phyloP scores from a whole-genome alignment of 1,140 invertebrate species.

The Ericerus pela region DNA sequence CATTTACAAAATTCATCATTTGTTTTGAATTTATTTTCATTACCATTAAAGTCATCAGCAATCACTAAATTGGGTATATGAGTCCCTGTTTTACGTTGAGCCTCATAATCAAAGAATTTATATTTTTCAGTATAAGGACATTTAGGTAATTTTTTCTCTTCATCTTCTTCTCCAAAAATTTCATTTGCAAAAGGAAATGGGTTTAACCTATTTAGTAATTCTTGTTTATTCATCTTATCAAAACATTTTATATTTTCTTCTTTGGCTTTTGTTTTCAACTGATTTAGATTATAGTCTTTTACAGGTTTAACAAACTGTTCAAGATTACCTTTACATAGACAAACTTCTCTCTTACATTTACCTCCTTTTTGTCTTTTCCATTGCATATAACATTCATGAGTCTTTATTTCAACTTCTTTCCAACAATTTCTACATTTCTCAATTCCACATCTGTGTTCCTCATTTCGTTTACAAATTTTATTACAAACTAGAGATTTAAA shows the following conservation, averaged over 20 bases:
- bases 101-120: constrained; percentile 3
- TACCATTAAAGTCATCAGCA: constrained; percentile 8
- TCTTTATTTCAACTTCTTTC: constrained; percentile 8
- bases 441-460: not conserved
- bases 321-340: constrained; percentile 10
- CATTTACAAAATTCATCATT: constrained; percentile 14
- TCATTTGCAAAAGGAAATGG: constrained; percentile 6
- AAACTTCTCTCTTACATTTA: constrained; percentile 8
- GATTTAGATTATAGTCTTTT: constrained; percentile 9
- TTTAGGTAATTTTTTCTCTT: constrained; percentile 5
- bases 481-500: constrained; percentile 3
- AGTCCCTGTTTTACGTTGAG: not conserved
- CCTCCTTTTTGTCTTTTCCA: constrained; percentile 9
- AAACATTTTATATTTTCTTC: not conserved
- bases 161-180: constrained; percentile 3
- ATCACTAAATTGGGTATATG: constrained; percentile 3
- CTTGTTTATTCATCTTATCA: constrained; percentile 12
- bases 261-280: constrained; percentile 2
- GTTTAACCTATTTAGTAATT: constrained; percentile 7
- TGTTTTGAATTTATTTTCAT: constrained; percentile 8
- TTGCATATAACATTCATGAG: constrained; percentile 11
- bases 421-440: not conserved
- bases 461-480: not conserved
- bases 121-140: constrained; percentile 7
- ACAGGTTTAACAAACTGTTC: constrained; percentile 6